Percentiles rank a stretch among this genome's conserved stretches.
Conservation (phyloP, 1,140 invertebrate genomes). For the Sinella curviseta region DNA sequence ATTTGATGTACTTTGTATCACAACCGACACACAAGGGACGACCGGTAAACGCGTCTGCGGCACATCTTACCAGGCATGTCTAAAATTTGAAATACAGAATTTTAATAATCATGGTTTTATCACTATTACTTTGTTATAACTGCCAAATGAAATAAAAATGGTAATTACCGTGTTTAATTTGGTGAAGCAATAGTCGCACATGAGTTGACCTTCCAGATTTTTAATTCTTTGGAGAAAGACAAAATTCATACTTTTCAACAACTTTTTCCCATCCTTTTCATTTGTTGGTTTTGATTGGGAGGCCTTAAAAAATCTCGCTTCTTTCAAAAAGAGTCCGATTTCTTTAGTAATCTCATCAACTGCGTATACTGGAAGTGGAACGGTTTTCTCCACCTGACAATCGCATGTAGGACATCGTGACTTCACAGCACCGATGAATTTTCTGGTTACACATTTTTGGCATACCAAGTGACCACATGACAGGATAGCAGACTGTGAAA, state of each 20-base stretch:
- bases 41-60: conserved; percentile 24
- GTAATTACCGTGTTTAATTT: conserved; percentile 33
- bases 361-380: conserved; percentile 29
- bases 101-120: background rate
- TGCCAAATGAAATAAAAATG: too few relatives aligned
- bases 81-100: conserved; percentile 19
- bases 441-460: conserved; percentile 31
- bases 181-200: conserved; percentile 39
- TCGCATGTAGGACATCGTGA: conserved; percentile 37
- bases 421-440: conserved; percentile 27
- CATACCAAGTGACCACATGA: conserved; percentile 35
- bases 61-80: conserved; percentile 33
- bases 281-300: conserved; percentile 14
- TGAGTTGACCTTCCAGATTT: conserved; percentile 34
- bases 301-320: conserved; percentile 29
- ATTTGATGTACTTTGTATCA: conserved; percentile 34
- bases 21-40: conserved; percentile 32
- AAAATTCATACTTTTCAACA: conserved; percentile 35
- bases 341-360: conserved; percentile 34
- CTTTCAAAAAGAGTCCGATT: conserved; percentile 29
- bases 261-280: conserved; percentile 26
- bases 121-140: too few relatives aligned
- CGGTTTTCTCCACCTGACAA: conserved; percentile 22
- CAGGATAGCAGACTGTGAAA: conserved; percentile 29
- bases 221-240: conserved; percentile 34